phyloP scores from a whole-genome alignment of 2,888 invertebrate genomes.

The Copidosoma aretas region DNA sequence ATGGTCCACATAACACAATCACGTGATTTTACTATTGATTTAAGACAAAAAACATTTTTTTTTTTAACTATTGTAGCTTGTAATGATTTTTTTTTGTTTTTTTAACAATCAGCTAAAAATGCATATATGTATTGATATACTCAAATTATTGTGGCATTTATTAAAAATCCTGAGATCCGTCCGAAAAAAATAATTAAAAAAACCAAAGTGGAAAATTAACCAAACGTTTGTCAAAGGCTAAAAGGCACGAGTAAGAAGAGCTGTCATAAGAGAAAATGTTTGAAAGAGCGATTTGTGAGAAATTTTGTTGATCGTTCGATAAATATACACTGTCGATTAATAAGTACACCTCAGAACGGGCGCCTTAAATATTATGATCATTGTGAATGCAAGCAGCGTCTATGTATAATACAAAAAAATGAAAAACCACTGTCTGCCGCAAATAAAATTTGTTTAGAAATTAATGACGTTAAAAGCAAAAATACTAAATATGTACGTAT shows the following conservation, averaged over 20 bases:
- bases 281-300: conserved; percentile 15
- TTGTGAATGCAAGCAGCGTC: conserved; percentile 21
- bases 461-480: conserved; percentile 4
- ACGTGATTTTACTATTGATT: conserved; percentile 5
- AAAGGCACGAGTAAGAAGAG: conserved; percentile 8
- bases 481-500: conserved; percentile 27
- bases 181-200: conserved; percentile 29
- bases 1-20: background rate
- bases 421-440: conserved; percentile 17
- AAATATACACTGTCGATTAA: conserved; percentile 14
- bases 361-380: conserved; percentile 46
- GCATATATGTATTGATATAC: conserved; percentile 20
- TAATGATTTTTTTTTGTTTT: conserved; percentile 19
- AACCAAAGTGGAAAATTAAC: background rate
- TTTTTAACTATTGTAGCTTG: conserved; percentile 5
- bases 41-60: too few relatives aligned
- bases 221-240: conserved; percentile 5
- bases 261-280: conserved; percentile 20
- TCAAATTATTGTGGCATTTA: conserved; percentile 34
- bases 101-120: conserved; percentile 19
- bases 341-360: conserved; percentile 32
- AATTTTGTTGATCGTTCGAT: conserved; percentile 28
- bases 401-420: conserved; percentile 6
- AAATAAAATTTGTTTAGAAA: conserved; percentile 29
- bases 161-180: conserved; percentile 37